Percentiles rank a stretch among this genome's conserved stretches.
These are phyloP conservation scores for Sebastes diaconus DNA, from an alignment of 2,797 vertebrate genomes.

Conservation along the genomic window DNA sequence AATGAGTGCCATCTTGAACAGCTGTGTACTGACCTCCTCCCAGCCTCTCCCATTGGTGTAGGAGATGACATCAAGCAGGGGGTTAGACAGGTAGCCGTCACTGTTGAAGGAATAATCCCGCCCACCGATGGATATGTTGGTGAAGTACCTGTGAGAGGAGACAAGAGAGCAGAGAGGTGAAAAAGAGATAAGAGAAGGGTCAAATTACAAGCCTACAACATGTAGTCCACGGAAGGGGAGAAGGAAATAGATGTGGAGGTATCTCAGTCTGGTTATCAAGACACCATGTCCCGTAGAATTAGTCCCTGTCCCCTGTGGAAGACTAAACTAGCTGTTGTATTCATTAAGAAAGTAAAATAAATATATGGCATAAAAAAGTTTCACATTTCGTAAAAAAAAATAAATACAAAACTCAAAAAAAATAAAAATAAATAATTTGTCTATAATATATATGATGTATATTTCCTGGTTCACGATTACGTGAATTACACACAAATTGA, in stretches of 20 bases:
- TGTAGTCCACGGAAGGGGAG: no score
- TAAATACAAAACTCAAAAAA: neutral
- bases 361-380: neutral
- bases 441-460: no score
- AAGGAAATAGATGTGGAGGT: neutral
- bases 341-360: neutral
- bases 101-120: conserved; percentile 94
- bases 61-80: conserved; percentile 93
- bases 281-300: neutral
- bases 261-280: neutral
- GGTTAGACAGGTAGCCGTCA: conserved; percentile 94
- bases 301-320: neutral
- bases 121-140: conserved; percentile 92
- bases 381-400: neutral
- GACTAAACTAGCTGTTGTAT: neutral
- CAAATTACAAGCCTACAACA: neutral
- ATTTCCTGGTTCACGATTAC: no score
- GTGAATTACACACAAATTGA: no score
- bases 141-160: conserved; percentile 88
- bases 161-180: neutral
- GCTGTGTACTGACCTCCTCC: conserved; percentile 89
- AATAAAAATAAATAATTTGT: no score
- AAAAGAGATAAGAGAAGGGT: neutral
- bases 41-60: conserved; percentile 90
- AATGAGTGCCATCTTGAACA: conserved; percentile 16